These are phyloP conservation scores for Diploptera punctata DNA, from an alignment of 2,888 invertebrate species.

Conservation along the genomic window DNA sequence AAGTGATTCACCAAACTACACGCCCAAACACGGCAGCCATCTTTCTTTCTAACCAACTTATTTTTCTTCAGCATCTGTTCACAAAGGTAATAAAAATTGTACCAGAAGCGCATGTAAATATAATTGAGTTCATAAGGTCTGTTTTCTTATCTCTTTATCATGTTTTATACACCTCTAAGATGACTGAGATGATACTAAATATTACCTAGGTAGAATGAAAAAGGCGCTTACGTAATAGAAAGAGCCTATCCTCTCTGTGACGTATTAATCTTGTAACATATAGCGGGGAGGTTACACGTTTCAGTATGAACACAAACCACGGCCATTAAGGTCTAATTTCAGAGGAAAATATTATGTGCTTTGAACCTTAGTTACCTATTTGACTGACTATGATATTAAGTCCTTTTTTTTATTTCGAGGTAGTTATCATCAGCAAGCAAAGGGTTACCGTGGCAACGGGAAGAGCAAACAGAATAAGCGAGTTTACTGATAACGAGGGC, in stretches of 20 bases:
- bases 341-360: not conserved
- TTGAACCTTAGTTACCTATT: slow-evolving; percentile 18
- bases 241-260: not conserved
- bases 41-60: not conserved
- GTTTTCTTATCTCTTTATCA: not conserved
- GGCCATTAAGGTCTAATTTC: slow-evolving; percentile 6
- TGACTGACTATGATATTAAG: slow-evolving; percentile 19
- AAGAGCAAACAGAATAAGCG: slow-evolving; percentile 23
- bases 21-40: slow-evolving; percentile 9
- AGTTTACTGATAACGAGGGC: slow-evolving; percentile 14
- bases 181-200: not conserved
- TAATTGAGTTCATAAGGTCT: not conserved
- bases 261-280: not conserved
- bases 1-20: slow-evolving; percentile 1
- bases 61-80: not conserved
- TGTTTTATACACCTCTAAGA: not conserved
- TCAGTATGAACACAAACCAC: not conserved
- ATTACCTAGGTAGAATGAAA: not conserved
- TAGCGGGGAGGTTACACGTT: not conserved
- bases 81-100: not conserved
- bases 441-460: slow-evolving; percentile 26
- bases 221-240: not conserved
- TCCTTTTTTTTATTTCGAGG: slow-evolving; percentile 11
- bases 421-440: slow-evolving; percentile 21
- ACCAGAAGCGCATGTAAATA: too few species aligned